phyloP scores from a whole-genome alignment of 2,113 vertebrate species.

The Parus major region DNA sequence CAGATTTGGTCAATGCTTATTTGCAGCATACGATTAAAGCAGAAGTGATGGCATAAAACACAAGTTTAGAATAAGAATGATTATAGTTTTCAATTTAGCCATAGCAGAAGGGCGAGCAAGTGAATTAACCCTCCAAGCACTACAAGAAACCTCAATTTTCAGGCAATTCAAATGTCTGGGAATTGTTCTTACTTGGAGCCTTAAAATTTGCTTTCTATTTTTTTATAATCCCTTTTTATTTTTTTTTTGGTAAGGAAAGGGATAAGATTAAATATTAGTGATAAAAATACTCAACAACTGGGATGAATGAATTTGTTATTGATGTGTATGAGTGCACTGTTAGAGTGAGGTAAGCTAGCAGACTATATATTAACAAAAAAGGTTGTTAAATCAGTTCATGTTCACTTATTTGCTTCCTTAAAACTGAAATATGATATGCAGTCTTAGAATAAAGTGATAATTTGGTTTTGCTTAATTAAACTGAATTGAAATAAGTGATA shows the following conservation, averaged over 20 bases:
- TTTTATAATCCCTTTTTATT: neutral
- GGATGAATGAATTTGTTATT: neutral
- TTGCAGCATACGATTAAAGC: neutral
- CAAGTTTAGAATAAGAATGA: neutral
- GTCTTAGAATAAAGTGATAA: neutral
- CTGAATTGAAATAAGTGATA: neutral
- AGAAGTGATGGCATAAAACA: neutral
- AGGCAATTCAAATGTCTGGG: neutral
- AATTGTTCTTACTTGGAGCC: neutral
- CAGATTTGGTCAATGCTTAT: neutral
- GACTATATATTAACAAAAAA: neutral
- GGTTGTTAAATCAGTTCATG: neutral
- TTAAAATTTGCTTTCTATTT: neutral
- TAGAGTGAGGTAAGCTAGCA: neutral
- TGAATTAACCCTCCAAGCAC: neutral
- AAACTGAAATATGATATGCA: neutral
- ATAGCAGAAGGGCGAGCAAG: neutral
- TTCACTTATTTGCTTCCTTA: conserved; percentile 25
- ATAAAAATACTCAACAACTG: neutral
- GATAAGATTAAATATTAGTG: neutral
- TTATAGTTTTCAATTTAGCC: neutral
- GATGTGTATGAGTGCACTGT: neutral
- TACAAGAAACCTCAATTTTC: neutral
- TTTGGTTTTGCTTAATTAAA: conserved; percentile 34
- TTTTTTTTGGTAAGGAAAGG: neutral